Evolutionary conservation across 2,797 vertebrate genomes (phyloP).

Genomic region (Aulostomus chinensis): DNA sequence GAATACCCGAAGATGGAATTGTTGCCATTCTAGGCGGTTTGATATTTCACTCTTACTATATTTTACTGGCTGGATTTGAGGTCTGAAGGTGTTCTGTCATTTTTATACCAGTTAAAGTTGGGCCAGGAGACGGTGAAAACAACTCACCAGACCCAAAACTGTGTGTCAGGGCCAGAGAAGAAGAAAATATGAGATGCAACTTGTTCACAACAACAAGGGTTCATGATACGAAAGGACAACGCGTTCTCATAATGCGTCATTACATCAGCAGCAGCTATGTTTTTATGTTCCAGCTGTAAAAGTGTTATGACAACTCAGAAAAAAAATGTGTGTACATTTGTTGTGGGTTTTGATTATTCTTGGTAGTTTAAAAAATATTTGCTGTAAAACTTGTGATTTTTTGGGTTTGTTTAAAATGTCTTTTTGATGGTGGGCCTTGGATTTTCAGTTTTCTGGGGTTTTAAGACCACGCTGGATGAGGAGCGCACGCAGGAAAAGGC

Average conservation of each 20-base stretch:
- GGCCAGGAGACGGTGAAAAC: constrained; percentile 8
- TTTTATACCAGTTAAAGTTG: constrained; percentile 9
- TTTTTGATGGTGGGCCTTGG: not conserved
- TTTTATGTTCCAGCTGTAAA: constrained; percentile 12
- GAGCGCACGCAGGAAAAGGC: constrained; percentile 92
- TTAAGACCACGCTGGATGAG: constrained; percentile 89
- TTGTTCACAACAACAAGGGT: not conserved
- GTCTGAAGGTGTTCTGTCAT: constrained; percentile 34
- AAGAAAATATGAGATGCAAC: constrained; percentile 14
- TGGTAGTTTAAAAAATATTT: constrained; percentile 5
- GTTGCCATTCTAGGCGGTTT: too few species aligned
- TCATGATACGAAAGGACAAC: constrained; percentile 7
- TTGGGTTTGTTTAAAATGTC: not conserved
- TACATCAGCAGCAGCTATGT: constrained; percentile 3
- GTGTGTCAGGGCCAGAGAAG: not conserved
- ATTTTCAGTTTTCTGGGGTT: constrained; percentile 84
- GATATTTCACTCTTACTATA: constrained; percentile 4
- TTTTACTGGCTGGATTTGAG: constrained; percentile 34
- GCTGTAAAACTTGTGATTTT: too few species aligned
- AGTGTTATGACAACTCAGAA: not conserved
- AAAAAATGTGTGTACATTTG: not conserved
- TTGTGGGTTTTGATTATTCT: not conserved
- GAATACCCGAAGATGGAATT: too few species aligned
- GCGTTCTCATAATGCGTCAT: constrained; percentile 10
- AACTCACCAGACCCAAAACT: constrained; percentile 9